These are phyloP conservation scores for Leptinotarsa tumamoca DNA, from an alignment of 2,888 invertebrate genomes.

Conservation along the genomic window DNA sequence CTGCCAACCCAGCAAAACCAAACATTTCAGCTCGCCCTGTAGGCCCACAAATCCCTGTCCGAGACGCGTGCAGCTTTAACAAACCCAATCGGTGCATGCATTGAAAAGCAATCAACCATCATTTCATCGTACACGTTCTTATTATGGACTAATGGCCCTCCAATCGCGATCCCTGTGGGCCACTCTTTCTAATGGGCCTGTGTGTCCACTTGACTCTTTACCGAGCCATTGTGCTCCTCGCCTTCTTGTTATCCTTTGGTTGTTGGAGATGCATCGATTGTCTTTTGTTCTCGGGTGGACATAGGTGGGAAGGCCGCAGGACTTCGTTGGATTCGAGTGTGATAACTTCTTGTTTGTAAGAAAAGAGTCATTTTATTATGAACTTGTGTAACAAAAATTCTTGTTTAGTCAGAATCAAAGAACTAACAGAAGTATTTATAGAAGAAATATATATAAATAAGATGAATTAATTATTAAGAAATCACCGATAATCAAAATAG, in stretches of 20 bases:
- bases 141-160: conserved; percentile 37
- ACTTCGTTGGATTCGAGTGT: background rate
- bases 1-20: too few species aligned
- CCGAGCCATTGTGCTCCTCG: conserved; percentile 20
- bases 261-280: conserved; percentile 20
- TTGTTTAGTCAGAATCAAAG: too few species aligned
- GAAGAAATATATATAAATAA: too few species aligned
- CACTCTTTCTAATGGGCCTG: conserved; percentile 30
- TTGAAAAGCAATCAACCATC: conserved; percentile 41
- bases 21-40: conserved; percentile 9
- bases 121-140: conserved; percentile 30
- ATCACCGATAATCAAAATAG: too few species aligned
- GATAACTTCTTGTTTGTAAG: too few species aligned
- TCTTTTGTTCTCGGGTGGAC: conserved; percentile 11
- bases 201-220: conserved; percentile 27
- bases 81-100: conserved; percentile 31
- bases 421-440: too few species aligned
- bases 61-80: conserved; percentile 30
- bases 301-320: background rate
- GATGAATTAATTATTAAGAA: too few species aligned
- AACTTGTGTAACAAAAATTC: too few species aligned
- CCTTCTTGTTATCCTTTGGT: conserved; percentile 23
- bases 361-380: too few species aligned
- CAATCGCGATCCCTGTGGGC: conserved; percentile 40
- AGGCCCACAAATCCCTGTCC: conserved; percentile 7